A percentile compares a stretch with the other conserved stretches of the same genome.
These are phyloP conservation scores for Parnassius glacialis DNA, from an alignment of 2,888 invertebrate species.

Conservation along the genomic window DNA sequence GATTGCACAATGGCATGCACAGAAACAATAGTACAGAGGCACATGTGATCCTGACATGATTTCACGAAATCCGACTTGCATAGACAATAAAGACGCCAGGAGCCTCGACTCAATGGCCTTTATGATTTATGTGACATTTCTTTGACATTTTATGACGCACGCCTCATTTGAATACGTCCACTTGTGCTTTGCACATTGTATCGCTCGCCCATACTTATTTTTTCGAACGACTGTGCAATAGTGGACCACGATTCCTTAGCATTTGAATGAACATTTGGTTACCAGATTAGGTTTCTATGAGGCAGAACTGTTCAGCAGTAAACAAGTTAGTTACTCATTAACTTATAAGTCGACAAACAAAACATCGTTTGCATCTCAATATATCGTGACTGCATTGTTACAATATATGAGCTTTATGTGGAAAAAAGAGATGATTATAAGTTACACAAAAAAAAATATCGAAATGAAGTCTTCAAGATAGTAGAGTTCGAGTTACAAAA, in stretches of 20 bases:
- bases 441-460: slow-evolving; percentile 30
- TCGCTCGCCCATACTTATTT: slow-evolving; percentile 61
- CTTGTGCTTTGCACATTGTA: slow-evolving; percentile 76
- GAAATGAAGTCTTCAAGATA: slow-evolving; percentile 66
- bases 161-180: slow-evolving; percentile 74
- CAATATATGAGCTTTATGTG: background rate
- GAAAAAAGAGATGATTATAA: slow-evolving; percentile 13
- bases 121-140: slow-evolving; percentile 77
- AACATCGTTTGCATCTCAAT: slow-evolving; percentile 51
- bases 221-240: slow-evolving; percentile 57
- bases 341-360: slow-evolving; percentile 44
- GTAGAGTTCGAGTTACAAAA: slow-evolving; percentile 60
- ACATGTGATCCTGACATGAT: slow-evolving; percentile 80
- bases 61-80: slow-evolving; percentile 55
- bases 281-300: slow-evolving; percentile 76
- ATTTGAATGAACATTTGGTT: slow-evolving; percentile 78
- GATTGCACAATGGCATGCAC: slow-evolving; percentile 62
- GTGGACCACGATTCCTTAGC: slow-evolving; percentile 57
- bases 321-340: slow-evolving; percentile 61
- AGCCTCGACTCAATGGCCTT: slow-evolving; percentile 63
- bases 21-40: slow-evolving; percentile 57
- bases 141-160: slow-evolving; percentile 76
- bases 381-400: slow-evolving; percentile 14
- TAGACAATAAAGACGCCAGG: slow-evolving; percentile 58
- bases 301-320: slow-evolving; percentile 58